phyloP scores from a whole-genome alignment of 2,113 vertebrate genomes.

The Nothocercus julius region DNA sequence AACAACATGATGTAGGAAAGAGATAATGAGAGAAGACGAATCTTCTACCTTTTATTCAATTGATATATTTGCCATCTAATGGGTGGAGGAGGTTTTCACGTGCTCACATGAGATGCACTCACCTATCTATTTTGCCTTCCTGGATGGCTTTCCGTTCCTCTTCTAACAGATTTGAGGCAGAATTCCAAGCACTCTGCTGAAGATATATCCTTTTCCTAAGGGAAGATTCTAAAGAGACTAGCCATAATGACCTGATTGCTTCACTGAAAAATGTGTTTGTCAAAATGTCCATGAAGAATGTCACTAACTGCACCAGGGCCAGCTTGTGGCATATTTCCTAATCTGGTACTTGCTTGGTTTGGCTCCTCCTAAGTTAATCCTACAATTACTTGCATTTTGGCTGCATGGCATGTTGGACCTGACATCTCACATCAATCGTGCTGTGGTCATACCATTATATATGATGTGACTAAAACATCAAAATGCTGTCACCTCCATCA shows the following conservation, averaged over 20 bases:
- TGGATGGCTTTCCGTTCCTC: background rate
- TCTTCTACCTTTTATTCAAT: background rate
- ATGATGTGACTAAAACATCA: background rate
- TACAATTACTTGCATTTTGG: background rate
- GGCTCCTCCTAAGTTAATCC: background rate
- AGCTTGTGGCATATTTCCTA: background rate
- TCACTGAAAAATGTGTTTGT: background rate
- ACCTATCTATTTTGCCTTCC: background rate
- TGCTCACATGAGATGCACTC: background rate
- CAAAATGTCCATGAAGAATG: background rate
- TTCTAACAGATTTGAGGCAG: background rate
- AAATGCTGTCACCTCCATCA: background rate
- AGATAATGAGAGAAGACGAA: background rate
- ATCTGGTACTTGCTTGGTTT: background rate
- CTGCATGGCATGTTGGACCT: background rate
- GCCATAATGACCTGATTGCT: background rate
- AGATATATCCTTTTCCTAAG: background rate
- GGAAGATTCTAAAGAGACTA: background rate
- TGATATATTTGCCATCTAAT: background rate
- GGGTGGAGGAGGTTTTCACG: rapidly evolving
- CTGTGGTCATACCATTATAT: background rate
- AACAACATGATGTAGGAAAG: background rate
- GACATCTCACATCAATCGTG: background rate
- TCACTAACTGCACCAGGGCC: background rate
- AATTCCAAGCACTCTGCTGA: background rate